These are phyloP conservation scores for Ophion slaviceki DNA, from an alignment of 2,888 invertebrate species.

Conservation along the genomic window DNA sequence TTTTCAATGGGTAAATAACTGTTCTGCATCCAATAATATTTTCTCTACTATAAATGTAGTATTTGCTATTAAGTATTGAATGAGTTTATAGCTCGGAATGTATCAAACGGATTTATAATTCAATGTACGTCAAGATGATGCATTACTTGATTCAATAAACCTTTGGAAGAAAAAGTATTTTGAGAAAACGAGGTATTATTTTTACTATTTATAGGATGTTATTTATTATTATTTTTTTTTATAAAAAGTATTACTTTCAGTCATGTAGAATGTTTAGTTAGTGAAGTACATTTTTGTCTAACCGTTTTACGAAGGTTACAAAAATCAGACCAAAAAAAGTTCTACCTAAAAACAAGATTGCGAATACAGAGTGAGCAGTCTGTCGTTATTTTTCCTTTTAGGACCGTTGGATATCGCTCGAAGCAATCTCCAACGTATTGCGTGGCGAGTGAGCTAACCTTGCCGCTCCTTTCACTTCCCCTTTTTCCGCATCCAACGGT, in stretches of 20 bases:
- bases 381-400: slow-evolving; percentile 7
- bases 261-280: neutral
- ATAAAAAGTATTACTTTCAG: neutral
- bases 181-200: no score
- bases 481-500: slow-evolving; percentile 30
- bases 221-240: neutral
- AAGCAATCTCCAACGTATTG: slow-evolving; percentile 47
- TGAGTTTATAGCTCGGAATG: no score
- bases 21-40: no score
- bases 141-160: no score
- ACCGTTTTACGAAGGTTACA: neutral
- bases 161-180: no score
- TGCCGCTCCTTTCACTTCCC: slow-evolving; percentile 45
- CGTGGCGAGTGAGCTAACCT: slow-evolving; percentile 34
- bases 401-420: slow-evolving; percentile 43
- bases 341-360: slow-evolving; percentile 29
- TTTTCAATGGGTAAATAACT: no score
- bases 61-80: no score
- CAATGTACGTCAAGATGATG: no score
- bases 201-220: neutral
- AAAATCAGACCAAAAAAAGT: neutral
- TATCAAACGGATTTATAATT: no score
- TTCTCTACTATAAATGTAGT: no score
- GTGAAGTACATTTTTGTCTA: neutral
- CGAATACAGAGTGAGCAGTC: slow-evolving; percentile 3